phyloP scores from a whole-genome alignment of 2,888 invertebrate species.

The Tineola bisselliella region DNA sequence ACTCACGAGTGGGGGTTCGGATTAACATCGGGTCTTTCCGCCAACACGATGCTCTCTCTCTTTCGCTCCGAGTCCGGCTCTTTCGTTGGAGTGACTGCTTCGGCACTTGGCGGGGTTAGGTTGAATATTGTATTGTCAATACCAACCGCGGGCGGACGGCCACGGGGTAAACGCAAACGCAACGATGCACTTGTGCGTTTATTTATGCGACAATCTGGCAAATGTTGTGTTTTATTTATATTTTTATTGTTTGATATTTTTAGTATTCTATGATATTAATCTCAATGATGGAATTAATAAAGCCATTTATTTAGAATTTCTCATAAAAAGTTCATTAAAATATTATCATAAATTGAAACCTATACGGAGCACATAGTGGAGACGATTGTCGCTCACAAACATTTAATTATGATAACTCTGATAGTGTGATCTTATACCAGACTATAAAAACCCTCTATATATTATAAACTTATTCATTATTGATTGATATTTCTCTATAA shows the following conservation, averaged over 20 bases:
- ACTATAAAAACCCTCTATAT: too few species aligned
- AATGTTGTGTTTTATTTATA: constrained; percentile 15
- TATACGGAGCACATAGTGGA: too few species aligned
- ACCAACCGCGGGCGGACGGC: constrained; percentile 50
- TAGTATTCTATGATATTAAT: not conserved
- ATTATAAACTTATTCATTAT: too few species aligned
- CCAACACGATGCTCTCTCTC: constrained; percentile 35
- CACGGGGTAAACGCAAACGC: constrained; percentile 50
- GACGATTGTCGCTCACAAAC: too few species aligned
- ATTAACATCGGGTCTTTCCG: constrained; percentile 46
- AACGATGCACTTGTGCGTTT: constrained; percentile 57
- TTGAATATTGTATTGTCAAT: constrained; percentile 49
- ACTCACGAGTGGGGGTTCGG: constrained; percentile 66
- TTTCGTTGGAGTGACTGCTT: constrained; percentile 42
- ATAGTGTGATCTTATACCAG: too few species aligned
- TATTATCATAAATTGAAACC: too few species aligned
- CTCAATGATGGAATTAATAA: too few species aligned
- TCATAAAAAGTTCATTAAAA: too few species aligned
- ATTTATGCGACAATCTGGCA: constrained; percentile 62
- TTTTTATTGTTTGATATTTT: not conserved
- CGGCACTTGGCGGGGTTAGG: constrained; percentile 52
- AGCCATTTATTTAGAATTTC: not conserved
- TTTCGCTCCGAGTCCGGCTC: constrained; percentile 17
- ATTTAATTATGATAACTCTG: too few species aligned
- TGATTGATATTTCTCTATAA: too few species aligned